Evolutionary conservation across 2,113 vertebrate genomes (phyloP).

Genomic region (Dendrocopos noguchii): DNA sequence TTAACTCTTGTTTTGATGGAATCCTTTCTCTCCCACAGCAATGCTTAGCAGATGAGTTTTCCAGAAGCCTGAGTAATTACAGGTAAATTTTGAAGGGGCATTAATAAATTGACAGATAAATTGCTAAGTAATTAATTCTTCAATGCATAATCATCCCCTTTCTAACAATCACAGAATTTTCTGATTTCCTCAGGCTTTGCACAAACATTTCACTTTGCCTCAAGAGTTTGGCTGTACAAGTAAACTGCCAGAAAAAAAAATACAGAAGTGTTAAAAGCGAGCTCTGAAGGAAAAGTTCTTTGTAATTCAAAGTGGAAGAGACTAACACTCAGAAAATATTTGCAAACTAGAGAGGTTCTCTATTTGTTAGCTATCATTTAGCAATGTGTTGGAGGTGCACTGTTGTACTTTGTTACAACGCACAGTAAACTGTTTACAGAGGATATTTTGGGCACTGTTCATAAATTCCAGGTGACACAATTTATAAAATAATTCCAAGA

Average conservation of each 20-base stretch:
- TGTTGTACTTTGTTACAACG: background rate
- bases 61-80: background rate
- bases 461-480: background rate
- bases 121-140: slow-evolving; percentile 46
- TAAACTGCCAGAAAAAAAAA: background rate
- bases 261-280: background rate
- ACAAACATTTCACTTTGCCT: slow-evolving; percentile 1
- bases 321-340: background rate
- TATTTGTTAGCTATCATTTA: background rate
- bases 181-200: background rate
- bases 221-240: background rate
- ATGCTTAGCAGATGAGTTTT: background rate
- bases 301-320: background rate
- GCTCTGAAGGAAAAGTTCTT: background rate
- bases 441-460: background rate
- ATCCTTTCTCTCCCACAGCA: background rate
- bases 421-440: background rate
- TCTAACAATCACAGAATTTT: background rate
- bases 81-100: slow-evolving; percentile 22
- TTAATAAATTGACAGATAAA: slow-evolving; percentile 56
- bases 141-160: background rate
- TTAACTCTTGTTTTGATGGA: slow-evolving; percentile 18
- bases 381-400: background rate
- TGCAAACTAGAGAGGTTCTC: background rate
- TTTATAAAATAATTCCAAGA: slow-evolving; percentile 5